Base-by-base conservation (phyloP, 1,140 invertebrate genomes). In the Saccostrea cuccullata region DNA sequence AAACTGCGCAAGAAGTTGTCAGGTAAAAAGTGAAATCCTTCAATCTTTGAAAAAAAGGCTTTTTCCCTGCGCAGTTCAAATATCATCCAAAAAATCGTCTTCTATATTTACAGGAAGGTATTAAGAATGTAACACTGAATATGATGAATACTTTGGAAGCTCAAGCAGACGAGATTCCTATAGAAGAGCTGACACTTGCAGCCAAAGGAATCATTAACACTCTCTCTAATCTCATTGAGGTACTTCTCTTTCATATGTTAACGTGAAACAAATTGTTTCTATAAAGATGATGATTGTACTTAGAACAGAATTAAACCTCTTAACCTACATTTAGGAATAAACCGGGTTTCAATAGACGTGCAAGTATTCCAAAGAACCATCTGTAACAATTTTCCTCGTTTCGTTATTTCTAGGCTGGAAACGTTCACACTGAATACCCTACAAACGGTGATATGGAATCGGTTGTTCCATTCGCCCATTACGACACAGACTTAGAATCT, bases 401-500 rank as follows among this genome's bases (percentile, higher is more conserved):
- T 82, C 26, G 11, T 82, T 30, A 26, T 82, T 87, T 87, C n/a
- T 77, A 91, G 90, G 87, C 90, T 23, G 84, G 77, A 13, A 88
- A 87, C 26, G 47, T 86, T 30, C 87, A 90, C 40, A 88, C 86
- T 26, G 47, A 64, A 6, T 36, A 85, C 36, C 87, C 87, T 13
- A 86, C 84, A 4, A 60, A 55, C 13, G 55, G 23, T 6, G 91
- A 91, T 17, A 82, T 89, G 70, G 84, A 87, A 17, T 36, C 82
- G 6, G 90, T 89, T 3, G 40, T 55, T 1, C 84, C 82, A 6
- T 88, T 47, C 13, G 64, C 67, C 0, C 67, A 83, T 26, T 92
- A 91, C 84, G 91, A 92, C 70, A 91, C 91, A 23, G 85, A 90
- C 60, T 82, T 85, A 26, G 88, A 91, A 56, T 85, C 86, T 9